Base-by-base conservation (phyloP, 30 jellyfish, hydroid and myxozoan species). In the Aurelia coerulea region DNA sequence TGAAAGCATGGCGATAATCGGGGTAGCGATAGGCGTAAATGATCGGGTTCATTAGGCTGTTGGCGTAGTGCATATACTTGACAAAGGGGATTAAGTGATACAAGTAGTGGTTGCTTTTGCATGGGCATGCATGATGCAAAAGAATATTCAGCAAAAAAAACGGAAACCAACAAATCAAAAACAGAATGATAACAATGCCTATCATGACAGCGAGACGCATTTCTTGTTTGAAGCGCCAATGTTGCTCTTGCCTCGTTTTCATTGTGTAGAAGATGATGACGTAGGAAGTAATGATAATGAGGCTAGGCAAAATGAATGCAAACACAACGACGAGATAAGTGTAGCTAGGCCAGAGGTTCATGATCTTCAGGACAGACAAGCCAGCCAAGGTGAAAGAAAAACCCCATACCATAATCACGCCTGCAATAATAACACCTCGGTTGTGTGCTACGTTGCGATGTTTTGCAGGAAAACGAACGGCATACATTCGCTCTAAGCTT, bases 111-210 rank as follows among this genome's bases (percentile, higher is more conserved):
- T 33, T 64, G 19, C 50, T 63, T 35, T 59, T 63, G 73, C 97
- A 90, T 13, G 90, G 89, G 56, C 97, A 89, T 1, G 81, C 81
- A 64, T 83, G 90, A 34, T 69, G 82, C 76, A 74, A 63, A 23
- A 90, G 80, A 37, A 90, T 83, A 67, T 90, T 90, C n/a, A 90
- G 49, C 33, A 90, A 56, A 79, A 90, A 90, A 74, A 90, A 90
- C 14, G 97, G 97, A 19, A 84, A 70, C 97, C 97, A 90, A 58
- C 97, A 90, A n/a, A 77, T 80, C 53, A 90, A 37, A 84, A 90
- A 90, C n/a, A 90, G 81, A 32, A 82, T 73, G 19, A 90, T 90
- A 7, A 90, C 97, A 46, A 90, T 83, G 52, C 95, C 97, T 35
- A 90, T 90, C 95, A 84, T 90, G 29, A 80, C 86, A 56, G 97